Conservation (phyloP, 2,113 vertebrate species). For the Nothocercus julius region DNA sequence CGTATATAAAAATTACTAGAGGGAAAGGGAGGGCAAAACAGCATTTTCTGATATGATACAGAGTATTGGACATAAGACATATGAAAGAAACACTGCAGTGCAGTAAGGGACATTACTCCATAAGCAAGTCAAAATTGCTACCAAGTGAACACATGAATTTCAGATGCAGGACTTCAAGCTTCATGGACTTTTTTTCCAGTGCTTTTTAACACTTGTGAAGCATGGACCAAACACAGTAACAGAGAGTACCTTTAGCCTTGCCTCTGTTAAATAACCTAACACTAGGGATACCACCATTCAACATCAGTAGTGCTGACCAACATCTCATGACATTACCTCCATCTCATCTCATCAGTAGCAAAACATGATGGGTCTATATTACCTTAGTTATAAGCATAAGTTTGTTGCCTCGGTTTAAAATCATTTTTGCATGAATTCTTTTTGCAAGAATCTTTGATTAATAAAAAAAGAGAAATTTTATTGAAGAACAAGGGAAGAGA, state of each 20-base stretch:
- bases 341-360: background rate
- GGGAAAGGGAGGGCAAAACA: background rate
- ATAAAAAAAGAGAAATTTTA: background rate
- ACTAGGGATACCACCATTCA: background rate
- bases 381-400: background rate
- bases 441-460: background rate
- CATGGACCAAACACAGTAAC: fast-evolving
- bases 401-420: background rate
- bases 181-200: background rate
- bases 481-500: background rate
- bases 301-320: background rate
- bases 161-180: background rate
- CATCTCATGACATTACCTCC: background rate
- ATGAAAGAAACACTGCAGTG: background rate
- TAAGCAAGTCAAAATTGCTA: background rate
- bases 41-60: too few species aligned
- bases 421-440: background rate
- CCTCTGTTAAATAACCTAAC: background rate
- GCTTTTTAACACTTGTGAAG: background rate
- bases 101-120: background rate
- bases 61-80: background rate
- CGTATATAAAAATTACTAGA: background rate
- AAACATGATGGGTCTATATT: background rate
- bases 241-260: background rate
- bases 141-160: background rate